Percentiles rank a stretch among this genome's conserved stretches.
phyloP scores from a whole-genome alignment of 2,113 vertebrate species.

The Pseudonaja textilis region DNA sequence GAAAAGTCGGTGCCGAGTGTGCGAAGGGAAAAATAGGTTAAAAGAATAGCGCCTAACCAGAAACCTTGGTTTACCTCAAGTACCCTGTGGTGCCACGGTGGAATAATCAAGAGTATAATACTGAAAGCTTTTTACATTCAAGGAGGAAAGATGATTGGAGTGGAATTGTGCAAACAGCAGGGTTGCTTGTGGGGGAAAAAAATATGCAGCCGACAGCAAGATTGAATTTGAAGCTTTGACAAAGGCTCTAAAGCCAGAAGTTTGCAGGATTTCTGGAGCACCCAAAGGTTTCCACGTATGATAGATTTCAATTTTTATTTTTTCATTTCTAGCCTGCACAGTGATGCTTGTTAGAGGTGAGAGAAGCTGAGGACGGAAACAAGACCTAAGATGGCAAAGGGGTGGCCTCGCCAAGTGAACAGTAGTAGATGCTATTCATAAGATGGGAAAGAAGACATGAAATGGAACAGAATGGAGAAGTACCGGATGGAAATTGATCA shows the following conservation, averaged over 20 bases:
- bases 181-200: not conserved
- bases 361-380: not conserved
- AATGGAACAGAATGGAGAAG: no score
- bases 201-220: not conserved
- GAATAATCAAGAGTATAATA: constrained; percentile 18
- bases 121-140: constrained; percentile 9
- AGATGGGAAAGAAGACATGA: no score
- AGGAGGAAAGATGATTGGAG: not conserved
- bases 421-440: not conserved
- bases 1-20: not conserved
- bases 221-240: not conserved
- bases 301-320: not conserved
- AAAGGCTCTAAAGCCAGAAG: not conserved
- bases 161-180: not conserved
- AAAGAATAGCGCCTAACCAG: not conserved
- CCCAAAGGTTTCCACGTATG: not conserved
- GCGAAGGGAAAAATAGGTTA: not conserved
- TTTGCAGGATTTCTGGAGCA: not conserved
- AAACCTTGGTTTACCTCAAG: constrained; percentile 21
- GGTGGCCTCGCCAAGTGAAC: not conserved
- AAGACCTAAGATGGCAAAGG: not conserved
- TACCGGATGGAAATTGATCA: no score
- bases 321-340: not conserved
- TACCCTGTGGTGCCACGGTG: constrained; percentile 1
- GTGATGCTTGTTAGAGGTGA: not conserved